Base-by-base conservation (phyloP, 2,113 vertebrate genomes). In the Sclerurus mexicanus region DNA sequence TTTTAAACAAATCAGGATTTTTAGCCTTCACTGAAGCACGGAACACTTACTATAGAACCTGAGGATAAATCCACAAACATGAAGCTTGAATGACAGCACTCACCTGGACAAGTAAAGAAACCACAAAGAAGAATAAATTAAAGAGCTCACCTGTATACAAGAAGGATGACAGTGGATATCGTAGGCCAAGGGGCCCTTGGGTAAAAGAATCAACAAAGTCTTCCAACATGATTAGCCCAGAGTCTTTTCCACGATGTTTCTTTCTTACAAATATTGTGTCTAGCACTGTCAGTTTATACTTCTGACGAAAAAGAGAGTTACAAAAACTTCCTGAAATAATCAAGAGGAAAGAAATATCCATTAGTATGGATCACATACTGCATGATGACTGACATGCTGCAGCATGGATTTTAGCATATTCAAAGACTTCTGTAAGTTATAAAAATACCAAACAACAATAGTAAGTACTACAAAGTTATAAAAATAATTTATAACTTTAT, bases 181-280 rank as follows among this genome's bases (percentile, higher is more conserved):
- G 96, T 37, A 99, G 91, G 49, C 99, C 99, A 64, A 99, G 97
- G 4, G 37, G 21, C 7, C 97, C 95, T 50, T 98, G 98, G 82
- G 93, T 93, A 94, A 99, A 99, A 55, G 98, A 98, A 83, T 98
- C 95, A 81, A 99, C 98, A 94, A 98, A 99, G 95, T 99, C 99
- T 92, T 99, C 98, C 89, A 99, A 94, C 67, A 99, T 99, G 17
- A 97, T 96, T 33, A 99, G 89, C 5, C 98, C 98, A 79, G 94
- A 95, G 56, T 98, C 98, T 73, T 92, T 98, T 39, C 96, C 98
- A 92, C 97, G 97, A 42, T 98, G 94, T 78, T 96, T 90, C 87
- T 98, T 99, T 76, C 99, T 98, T 52, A 99, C 96, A 97, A 99
- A 99, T 77, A 99, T 95, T 40, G 99, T 99, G 91, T 99, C 98